phyloP scores from a whole-genome alignment of 2,888 invertebrate genomes.

The Marronus borbonicus region DNA sequence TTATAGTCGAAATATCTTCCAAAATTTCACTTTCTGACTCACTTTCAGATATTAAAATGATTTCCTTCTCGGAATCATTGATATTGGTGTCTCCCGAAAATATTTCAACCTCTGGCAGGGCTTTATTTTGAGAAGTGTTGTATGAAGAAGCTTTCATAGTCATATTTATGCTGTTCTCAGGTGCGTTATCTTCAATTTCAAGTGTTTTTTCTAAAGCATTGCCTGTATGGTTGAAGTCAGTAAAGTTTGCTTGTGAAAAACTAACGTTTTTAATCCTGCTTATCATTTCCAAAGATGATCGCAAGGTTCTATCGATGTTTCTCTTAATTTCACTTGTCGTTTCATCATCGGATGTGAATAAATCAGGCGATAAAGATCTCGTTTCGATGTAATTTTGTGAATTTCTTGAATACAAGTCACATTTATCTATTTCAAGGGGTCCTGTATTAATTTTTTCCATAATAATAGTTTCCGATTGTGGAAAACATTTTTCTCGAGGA shows the following conservation, averaged over 20 bases:
- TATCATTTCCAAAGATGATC: conserved; percentile 33
- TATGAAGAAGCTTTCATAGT: too few species aligned
- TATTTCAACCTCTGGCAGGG: too few species aligned
- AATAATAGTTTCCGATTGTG: not conserved
- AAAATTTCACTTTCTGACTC: too few species aligned
- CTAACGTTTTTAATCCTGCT: not conserved
- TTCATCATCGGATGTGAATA: conserved; percentile 64
- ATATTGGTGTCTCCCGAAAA: too few species aligned
- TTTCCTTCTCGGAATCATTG: not conserved
- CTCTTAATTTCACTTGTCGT: conserved; percentile 32
- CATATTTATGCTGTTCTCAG: too few species aligned
- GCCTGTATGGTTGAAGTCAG: not conserved
- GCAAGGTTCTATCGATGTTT: conserved; percentile 21
- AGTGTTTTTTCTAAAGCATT: too few species aligned
- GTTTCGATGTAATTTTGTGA: not conserved
- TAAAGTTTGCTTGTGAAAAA: not conserved
- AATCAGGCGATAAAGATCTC: conserved; percentile 62
- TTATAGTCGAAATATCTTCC: too few species aligned
- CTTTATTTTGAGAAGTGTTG: too few species aligned
- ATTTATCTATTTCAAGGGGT: too few species aligned
- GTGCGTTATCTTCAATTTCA: too few species aligned
- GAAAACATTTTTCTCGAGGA: conserved; percentile 49
- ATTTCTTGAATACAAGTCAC: not conserved
- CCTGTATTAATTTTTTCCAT: not conserved
- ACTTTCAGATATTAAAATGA: not conserved